These are phyloP conservation scores for Perdita meconis DNA, from an alignment of 2,888 invertebrate genomes.

Conservation along the genomic window DNA sequence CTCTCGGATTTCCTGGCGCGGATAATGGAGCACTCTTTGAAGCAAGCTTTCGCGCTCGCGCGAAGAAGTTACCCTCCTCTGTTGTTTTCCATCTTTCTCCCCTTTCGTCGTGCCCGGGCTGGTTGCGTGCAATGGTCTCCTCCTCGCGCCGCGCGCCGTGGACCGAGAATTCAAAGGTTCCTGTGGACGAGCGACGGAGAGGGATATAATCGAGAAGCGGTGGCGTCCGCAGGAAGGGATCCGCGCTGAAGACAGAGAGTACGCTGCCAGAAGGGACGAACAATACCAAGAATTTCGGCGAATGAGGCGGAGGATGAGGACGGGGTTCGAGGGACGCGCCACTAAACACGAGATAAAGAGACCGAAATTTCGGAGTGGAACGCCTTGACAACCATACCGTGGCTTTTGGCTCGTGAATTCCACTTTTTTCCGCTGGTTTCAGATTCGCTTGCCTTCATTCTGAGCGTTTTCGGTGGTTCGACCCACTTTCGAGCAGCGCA, in stretches of 20 bases:
- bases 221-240: slow-evolving; percentile 19
- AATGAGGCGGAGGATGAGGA: slow-evolving; percentile 4
- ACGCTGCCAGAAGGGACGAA: slow-evolving; percentile 59
- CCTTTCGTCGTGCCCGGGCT: slow-evolving; percentile 22
- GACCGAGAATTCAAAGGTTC: slow-evolving; percentile 67
- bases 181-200: slow-evolving; percentile 30
- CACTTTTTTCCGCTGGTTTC: slow-evolving; percentile 44
- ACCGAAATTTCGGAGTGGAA: slow-evolving; percentile 57
- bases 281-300: slow-evolving; percentile 67
- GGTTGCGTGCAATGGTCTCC: slow-evolving; percentile 33
- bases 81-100: slow-evolving; percentile 52
- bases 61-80: slow-evolving; percentile 54
- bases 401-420: slow-evolving; percentile 51
- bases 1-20: slow-evolving; percentile 74
- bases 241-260: slow-evolving; percentile 22
- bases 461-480: not conserved
- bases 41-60: slow-evolving; percentile 69
- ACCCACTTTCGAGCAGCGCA: not conserved
- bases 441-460: slow-evolving; percentile 18
- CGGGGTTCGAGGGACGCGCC: slow-evolving; percentile 13
- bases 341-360: slow-evolving; percentile 57
- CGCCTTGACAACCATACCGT: slow-evolving; percentile 38
- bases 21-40: slow-evolving; percentile 75
- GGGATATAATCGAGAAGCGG: slow-evolving; percentile 42
- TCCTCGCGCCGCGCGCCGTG: slow-evolving; percentile 34